Base-by-base conservation (phyloP, 2,888 invertebrate genomes). In the Seladonia tumulorum region DNA sequence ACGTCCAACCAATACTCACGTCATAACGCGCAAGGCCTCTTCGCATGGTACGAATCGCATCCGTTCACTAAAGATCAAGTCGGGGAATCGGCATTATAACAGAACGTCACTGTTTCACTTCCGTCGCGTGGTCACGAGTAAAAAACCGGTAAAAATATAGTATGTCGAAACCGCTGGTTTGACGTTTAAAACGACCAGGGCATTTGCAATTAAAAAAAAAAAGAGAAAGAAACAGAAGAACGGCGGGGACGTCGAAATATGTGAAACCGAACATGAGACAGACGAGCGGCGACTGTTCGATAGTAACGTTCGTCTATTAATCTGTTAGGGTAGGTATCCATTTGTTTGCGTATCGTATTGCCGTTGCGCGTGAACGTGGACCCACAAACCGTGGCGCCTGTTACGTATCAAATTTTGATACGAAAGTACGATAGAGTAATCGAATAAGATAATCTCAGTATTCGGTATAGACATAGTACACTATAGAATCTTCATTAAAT, bases 11-110 rank as follows among this genome's bases (percentile, higher is more conserved):
- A 57, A 57, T 82, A 93, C 92, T 93, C 79, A 93, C 93, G 87
- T 92, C 91, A 91, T 92, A 91, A 90, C 90, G 88, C 47, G 86
- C 82, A 25, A 85, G 87, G 77, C 86, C 87, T 91, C 88, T 92
- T 94, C 82, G 93, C 93, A 93, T 94, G 89, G 90, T 93, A 91
- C 87, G 90, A 77, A 63, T 88, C 85, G 84, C 91, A 79, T 89
- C 72, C 45, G 81, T 39, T 89, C 84, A 86, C 68, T 81, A n/a
- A 63, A 85, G 42, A 76, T 49, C 77, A 60, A 83, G 47, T 82
- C 77, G 70, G 45, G 63, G 57, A 63, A 78, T 74, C 79, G 73
- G 75, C 86, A 87, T 85, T 85, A 90, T 89, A 75, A 74, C 71
- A 71, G 79, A 35, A 74, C 74, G n/a, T 82, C 73, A 53, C 42